A percentile compares a stretch with the other conserved stretches of the same genome.
These are phyloP conservation scores for Papilio helenus DNA, from an alignment of 1,140 invertebrate species.

Conservation along the genomic window DNA sequence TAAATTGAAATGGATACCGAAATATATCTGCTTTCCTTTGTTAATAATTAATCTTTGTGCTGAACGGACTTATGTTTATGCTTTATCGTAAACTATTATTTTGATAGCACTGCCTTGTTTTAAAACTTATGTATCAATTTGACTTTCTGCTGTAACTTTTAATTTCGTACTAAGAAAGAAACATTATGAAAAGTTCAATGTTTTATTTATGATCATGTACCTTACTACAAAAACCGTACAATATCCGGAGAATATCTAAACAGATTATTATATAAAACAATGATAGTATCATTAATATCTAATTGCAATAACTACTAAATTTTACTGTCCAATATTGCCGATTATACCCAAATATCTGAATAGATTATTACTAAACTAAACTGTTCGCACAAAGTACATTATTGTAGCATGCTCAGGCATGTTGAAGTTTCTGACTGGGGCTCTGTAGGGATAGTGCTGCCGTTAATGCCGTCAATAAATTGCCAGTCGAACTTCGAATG, in stretches of 20 bases:
- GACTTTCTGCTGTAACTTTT: too few relatives aligned
- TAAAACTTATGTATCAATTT: too few relatives aligned
- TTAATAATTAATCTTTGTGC: constrained; percentile 56
- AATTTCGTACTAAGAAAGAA: too few relatives aligned
- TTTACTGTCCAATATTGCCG: neutral
- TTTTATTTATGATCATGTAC: neutral
- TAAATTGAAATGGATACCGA: constrained; percentile 75
- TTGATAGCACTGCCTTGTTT: too few relatives aligned
- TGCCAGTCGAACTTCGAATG: constrained; percentile 62
- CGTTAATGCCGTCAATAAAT: constrained; percentile 67
- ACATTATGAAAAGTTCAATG: neutral
- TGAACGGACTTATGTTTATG: neutral
- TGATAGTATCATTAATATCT: neutral
- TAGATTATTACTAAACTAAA: constrained; percentile 37
- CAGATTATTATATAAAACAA: constrained; percentile 1
- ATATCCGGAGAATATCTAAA: neutral
- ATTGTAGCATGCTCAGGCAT: constrained; percentile 50
- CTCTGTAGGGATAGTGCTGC: constrained; percentile 55
- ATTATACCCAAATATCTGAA: constrained; percentile 29
- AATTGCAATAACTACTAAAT: neutral
- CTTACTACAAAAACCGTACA: neutral
- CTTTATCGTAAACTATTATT: neutral
- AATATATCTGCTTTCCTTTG: constrained; percentile 61
- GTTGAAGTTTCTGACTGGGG: constrained; percentile 54
- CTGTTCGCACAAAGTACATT: constrained; percentile 46